Conservation (phyloP, 2,797 vertebrate genomes). For the Pseudomugil tenellus region DNA sequence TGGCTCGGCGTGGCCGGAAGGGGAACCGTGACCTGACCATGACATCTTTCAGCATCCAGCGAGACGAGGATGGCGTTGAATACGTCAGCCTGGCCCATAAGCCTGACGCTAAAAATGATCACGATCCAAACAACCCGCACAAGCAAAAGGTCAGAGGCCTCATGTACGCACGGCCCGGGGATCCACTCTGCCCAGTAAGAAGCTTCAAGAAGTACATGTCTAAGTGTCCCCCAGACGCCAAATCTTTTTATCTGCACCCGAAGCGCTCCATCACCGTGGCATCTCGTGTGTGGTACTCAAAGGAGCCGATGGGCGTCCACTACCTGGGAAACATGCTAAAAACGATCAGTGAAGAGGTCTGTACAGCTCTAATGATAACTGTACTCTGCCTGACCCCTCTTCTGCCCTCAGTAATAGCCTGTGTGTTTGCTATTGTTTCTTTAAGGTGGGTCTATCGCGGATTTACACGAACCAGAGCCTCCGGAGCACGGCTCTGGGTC, state of each 20-base stretch:
- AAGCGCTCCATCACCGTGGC: not conserved
- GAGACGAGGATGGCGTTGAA: not conserved
- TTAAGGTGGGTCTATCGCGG: too few relatives aligned
- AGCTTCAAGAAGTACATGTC: constrained; percentile 3
- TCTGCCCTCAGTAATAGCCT: too few relatives aligned
- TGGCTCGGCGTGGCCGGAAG: not conserved
- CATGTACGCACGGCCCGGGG: not conserved
- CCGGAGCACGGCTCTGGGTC: too few relatives aligned
- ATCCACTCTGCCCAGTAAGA: not conserved
- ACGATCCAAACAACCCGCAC: not conserved
- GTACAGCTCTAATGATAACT: too few relatives aligned
- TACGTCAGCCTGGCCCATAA: not conserved
- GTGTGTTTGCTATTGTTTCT: too few relatives aligned
- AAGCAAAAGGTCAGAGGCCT: not conserved
- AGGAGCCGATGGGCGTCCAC: not conserved
- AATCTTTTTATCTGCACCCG: constrained; percentile 1
- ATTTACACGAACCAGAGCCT: too few relatives aligned
- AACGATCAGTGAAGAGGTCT: constrained; percentile 7
- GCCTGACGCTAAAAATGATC: not conserved
- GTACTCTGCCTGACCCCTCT: too few relatives aligned
- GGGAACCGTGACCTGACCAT: constrained; percentile 1
- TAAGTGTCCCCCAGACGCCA: not conserved
- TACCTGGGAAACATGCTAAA: constrained; percentile 11
- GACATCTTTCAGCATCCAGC: not conserved
- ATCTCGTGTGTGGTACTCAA: constrained; percentile 4